Conservation (phyloP, 2,797 vertebrate genomes). For the Ispidina picta region DNA sequence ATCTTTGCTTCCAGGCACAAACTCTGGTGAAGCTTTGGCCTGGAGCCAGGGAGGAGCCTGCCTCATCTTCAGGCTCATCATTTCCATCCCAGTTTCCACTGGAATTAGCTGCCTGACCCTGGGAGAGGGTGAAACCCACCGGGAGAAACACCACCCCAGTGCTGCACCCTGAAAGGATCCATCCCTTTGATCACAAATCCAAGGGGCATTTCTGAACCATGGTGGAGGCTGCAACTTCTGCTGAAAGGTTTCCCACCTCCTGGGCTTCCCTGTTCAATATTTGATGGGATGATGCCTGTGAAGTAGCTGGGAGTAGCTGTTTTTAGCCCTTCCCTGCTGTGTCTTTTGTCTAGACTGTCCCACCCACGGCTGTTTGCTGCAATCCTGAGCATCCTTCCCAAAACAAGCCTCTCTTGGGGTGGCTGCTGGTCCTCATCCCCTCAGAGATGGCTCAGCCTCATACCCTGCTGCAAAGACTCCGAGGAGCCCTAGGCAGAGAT, state of each 20-base stretch:
- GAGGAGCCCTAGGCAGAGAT: neutral
- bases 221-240: neutral
- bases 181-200: neutral
- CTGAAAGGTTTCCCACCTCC: neutral
- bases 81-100: neutral
- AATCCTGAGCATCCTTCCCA: neutral
- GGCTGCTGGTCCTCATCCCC: neutral
- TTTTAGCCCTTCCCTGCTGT: neutral
- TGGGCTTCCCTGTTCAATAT: neutral
- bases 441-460: neutral
- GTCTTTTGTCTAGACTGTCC: neutral
- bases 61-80: neutral
- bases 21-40: neutral
- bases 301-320: neutral
- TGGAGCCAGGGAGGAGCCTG: neutral
- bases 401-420: neutral
- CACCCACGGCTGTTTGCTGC: too few relatives aligned
- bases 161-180: fast-evolving
- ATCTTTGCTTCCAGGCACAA: neutral
- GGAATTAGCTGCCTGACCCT: neutral
- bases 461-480: neutral
- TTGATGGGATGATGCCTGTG: neutral
- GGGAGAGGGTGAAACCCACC: neutral
- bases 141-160: fast-evolving
- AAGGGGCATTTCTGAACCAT: neutral